These are phyloP conservation scores for Entosphenus tridentatus DNA, from an alignment of 2,113 vertebrate genomes.

Conservation along the genomic window DNA sequence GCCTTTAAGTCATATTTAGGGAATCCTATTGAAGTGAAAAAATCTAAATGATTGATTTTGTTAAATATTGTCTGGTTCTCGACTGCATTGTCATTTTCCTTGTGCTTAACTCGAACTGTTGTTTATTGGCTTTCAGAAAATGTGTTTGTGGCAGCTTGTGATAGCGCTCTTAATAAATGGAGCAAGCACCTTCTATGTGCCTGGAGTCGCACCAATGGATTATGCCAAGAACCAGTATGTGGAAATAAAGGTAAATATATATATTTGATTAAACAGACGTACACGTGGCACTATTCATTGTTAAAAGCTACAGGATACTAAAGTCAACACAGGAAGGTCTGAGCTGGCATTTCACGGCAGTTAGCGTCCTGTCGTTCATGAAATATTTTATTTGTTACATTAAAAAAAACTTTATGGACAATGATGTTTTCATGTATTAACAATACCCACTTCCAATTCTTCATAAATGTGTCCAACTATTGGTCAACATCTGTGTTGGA, in stretches of 20 bases:
- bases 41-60: too few species aligned
- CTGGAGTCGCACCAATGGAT: constrained; percentile 1
- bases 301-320: background rate
- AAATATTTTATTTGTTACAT: background rate
- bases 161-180: too few species aligned
- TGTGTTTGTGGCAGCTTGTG: too few species aligned
- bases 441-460: background rate
- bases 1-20: too few species aligned
- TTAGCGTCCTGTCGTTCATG: background rate
- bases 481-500: too few species aligned
- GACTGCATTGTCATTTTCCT: too few species aligned
- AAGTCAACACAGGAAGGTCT: background rate
- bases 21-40: too few species aligned
- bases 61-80: too few species aligned
- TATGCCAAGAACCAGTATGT: background rate
- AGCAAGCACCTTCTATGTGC: background rate
- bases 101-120: too few species aligned
- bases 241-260: constrained; percentile 1
- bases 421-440: background rate
- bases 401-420: background rate
- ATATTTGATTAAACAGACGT: background rate
- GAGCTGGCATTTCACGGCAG: background rate
- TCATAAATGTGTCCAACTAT: too few species aligned
- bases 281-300: background rate
- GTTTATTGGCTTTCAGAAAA: too few species aligned